Evolutionary conservation across 2,113 vertebrate species (phyloP).

Genomic region (Gopherus evgoodei): DNA sequence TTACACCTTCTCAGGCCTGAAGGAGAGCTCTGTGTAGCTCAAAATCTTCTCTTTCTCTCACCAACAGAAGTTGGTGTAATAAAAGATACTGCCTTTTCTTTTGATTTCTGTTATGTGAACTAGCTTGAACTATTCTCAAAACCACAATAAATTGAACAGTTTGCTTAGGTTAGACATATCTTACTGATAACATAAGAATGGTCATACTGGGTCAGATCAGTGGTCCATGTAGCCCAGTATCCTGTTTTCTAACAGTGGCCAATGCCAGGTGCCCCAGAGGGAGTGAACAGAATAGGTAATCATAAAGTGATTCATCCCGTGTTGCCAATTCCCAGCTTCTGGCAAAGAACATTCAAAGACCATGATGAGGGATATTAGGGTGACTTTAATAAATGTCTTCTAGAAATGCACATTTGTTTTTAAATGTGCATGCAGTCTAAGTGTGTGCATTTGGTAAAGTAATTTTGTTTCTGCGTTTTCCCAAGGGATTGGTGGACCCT

Average conservation of each 20-base stretch:
- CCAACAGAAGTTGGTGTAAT: too few relatives aligned
- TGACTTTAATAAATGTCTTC: neutral
- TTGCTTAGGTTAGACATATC: neutral
- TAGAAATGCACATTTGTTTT: neutral
- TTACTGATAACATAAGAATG: neutral
- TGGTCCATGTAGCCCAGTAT: too few relatives aligned
- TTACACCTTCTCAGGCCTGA: neutral
- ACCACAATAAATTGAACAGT: neutral
- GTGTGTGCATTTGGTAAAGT: neutral
- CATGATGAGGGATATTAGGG: neutral
- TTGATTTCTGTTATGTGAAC: neutral
- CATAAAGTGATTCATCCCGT: too few relatives aligned
- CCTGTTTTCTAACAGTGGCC: too few relatives aligned
- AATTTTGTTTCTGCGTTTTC: neutral
- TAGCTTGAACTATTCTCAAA: neutral
- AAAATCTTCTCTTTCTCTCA: neutral
- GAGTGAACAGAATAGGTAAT: too few relatives aligned
- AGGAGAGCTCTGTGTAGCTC: neutral
- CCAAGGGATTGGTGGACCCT: neutral
- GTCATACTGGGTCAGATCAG: too few relatives aligned
- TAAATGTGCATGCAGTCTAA: neutral
- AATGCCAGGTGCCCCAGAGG: too few relatives aligned
- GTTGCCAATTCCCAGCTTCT: too few relatives aligned
- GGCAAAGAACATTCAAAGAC: neutral
- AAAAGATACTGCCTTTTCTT: neutral